These are phyloP conservation scores for Apus apus DNA, from an alignment of 2,113 vertebrate species.

Conservation along the genomic window DNA sequence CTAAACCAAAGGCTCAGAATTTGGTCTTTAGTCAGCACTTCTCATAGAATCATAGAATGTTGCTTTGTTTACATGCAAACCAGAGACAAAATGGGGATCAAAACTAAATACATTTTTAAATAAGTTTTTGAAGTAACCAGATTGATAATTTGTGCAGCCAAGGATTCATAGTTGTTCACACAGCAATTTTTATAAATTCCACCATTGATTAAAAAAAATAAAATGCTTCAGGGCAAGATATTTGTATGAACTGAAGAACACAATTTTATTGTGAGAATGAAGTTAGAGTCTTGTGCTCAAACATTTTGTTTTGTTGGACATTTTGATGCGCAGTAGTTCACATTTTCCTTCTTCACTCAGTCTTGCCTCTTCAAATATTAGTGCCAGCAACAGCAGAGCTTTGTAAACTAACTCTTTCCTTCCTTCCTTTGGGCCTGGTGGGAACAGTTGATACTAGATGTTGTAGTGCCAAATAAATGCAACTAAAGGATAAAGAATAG, in stretches of 20 bases:
- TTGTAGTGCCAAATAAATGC: background rate
- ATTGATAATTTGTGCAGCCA: background rate
- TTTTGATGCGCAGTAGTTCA: background rate
- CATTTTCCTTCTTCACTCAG: background rate
- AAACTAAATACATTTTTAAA: background rate
- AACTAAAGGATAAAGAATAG: background rate
- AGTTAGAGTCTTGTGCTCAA: background rate
- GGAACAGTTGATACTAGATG: background rate
- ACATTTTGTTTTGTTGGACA: background rate
- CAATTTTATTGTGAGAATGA: background rate
- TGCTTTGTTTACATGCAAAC: background rate
- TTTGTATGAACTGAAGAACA: background rate
- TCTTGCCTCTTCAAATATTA: background rate
- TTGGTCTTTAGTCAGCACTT: background rate
- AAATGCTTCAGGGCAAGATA: background rate
- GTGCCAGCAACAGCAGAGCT: background rate
- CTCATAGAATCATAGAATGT: too few relatives aligned
- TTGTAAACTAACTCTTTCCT: conserved; percentile 36
- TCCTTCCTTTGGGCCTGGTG: conserved; percentile 27
- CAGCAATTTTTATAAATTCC: background rate
- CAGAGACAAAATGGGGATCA: background rate
- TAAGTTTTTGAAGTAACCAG: background rate
- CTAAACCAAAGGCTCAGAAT: background rate
- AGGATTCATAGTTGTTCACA: background rate
- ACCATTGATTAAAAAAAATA: fast-evolving